Evolutionary conservation across 2,797 vertebrate species (phyloP), one percentile per base, ranked within the genome.

Genomic region (Margarornis squamiger): DNA sequence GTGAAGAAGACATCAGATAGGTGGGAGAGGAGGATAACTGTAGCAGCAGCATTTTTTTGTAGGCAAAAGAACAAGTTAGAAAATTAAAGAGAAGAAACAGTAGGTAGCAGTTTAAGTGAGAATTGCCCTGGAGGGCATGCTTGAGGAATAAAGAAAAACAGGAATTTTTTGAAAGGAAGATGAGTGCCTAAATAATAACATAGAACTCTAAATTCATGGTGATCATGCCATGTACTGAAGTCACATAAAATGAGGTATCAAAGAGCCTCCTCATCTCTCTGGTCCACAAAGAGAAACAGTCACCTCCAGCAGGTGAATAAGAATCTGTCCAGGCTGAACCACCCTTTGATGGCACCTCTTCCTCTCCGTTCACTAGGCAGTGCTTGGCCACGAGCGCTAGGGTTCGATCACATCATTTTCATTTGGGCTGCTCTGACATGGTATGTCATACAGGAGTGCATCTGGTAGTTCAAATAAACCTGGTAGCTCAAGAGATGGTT

Each of bases 341-440:
- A 36, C 5, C 2, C 7, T n/a, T 30, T 17, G 9, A 14, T 81
- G 45, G 14, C 54, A 36, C 14, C 5, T 79, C n/a, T 68, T 70
- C 9, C n/a, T 65, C 52, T 66, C 29, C 19, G 8, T 32, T 61
- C 3, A 1, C 23, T 43, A 4, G 2, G 65, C 21, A 76, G 19
- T 7, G 38, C 14, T 26, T 1, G 1, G 26, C 32, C 36, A 4
- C 4, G 12, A 18, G 21, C 10, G 6, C 6, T 6, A 16, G 14
- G 39, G 29, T 7, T 62, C 32, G 55, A 3, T 11, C 22, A 52
- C 27, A 6, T 30, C 16, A 10, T 21, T 82, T 82, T 48, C 24
- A 43, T 30, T 45, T 78, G 43, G n/a, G 27, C 29, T 73, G 5
- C 57, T 54, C 52, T 39, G 27, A 55, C 34, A 77, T 49, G 16